Conservation (phyloP, 2,888 invertebrate genomes). For the Crepidodera aurea region DNA sequence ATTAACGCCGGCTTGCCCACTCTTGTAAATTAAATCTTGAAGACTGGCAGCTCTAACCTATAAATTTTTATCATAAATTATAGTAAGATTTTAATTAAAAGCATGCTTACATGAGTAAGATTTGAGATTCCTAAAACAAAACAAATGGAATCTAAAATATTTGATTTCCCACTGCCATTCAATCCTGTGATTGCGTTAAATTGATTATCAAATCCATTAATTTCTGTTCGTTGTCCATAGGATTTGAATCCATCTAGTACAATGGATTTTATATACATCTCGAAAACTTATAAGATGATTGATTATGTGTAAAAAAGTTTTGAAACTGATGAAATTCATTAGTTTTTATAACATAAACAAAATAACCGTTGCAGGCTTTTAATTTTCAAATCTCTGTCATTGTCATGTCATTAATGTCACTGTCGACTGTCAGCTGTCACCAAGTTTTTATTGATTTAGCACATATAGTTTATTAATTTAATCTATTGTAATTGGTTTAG, state of each 20-base stretch:
- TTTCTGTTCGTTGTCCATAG: constrained; percentile 91
- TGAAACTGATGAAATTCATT: not conserved
- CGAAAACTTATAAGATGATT: not conserved
- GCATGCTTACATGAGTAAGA: constrained; percentile 79
- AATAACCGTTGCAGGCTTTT: too few species aligned
- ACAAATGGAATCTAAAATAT: constrained; percentile 96
- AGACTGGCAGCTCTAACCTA: constrained; percentile 90
- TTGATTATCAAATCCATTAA: constrained; percentile 90
- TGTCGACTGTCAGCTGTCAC: too few species aligned
- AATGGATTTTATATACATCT: constrained; percentile 92
- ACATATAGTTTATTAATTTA: too few species aligned
- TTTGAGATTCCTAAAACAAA: constrained; percentile 96
- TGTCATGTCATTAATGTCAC: not conserved
- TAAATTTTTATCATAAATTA: constrained; percentile 33
- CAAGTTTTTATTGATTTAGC: too few species aligned
- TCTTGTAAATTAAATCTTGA: constrained; percentile 97
- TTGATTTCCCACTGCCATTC: constrained; percentile 98
- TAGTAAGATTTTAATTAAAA: not conserved
- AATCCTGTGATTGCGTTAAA: constrained; percentile 99
- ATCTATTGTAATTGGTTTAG: too few species aligned
- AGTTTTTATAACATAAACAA: not conserved
- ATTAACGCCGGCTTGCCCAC: constrained; percentile 94
- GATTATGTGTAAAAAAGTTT: not conserved
- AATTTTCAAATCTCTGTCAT: not conserved
- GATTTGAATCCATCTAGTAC: constrained; percentile 98